These are phyloP conservation scores for Euclidia mi DNA, from an alignment of 2,888 invertebrate genomes.

Conservation along the genomic window DNA sequence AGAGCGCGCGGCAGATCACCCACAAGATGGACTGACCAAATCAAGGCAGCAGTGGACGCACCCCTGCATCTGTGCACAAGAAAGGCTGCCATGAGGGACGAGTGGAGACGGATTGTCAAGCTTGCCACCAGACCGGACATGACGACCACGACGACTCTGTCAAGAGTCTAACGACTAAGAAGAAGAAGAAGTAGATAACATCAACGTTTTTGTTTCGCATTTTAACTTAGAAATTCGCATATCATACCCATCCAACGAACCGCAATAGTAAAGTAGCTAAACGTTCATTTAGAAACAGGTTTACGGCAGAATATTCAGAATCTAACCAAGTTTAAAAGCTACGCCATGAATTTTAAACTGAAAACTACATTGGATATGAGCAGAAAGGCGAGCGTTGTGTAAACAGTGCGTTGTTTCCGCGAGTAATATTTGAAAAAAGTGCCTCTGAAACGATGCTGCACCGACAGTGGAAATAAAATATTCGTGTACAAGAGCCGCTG, in stretches of 20 bases:
- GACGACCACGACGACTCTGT: too few relatives aligned
- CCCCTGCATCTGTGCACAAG: too few relatives aligned
- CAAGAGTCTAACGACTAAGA: too few relatives aligned
- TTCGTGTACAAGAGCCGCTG: conserved; percentile 45
- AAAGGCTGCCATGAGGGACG: too few relatives aligned
- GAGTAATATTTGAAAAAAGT: conserved; percentile 79
- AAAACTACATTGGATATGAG: conserved; percentile 83
- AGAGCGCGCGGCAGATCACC: too few relatives aligned
- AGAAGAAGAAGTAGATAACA: too few relatives aligned
- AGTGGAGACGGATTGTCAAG: too few relatives aligned
- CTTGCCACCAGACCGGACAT: too few relatives aligned
- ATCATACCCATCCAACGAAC: conserved; percentile 35
- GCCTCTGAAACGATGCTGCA: conserved; percentile 69
- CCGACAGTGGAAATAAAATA: conserved; percentile 69
- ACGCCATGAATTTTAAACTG: conserved; percentile 83
- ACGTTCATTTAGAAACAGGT: conserved; percentile 75
- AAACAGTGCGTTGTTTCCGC: conserved; percentile 75
- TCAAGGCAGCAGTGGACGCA: too few relatives aligned
- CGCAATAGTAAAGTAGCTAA: conserved; percentile 65
- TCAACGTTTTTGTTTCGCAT: conserved; percentile 11
- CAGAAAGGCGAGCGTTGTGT: conserved; percentile 78
- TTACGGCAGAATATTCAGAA: conserved; percentile 70
- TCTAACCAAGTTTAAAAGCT: conserved; percentile 81
- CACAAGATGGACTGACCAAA: too few relatives aligned
- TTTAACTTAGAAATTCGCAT: conserved; percentile 18